Conservation (phyloP, 2,113 vertebrate genomes). For the Cygnus atratus region DNA sequence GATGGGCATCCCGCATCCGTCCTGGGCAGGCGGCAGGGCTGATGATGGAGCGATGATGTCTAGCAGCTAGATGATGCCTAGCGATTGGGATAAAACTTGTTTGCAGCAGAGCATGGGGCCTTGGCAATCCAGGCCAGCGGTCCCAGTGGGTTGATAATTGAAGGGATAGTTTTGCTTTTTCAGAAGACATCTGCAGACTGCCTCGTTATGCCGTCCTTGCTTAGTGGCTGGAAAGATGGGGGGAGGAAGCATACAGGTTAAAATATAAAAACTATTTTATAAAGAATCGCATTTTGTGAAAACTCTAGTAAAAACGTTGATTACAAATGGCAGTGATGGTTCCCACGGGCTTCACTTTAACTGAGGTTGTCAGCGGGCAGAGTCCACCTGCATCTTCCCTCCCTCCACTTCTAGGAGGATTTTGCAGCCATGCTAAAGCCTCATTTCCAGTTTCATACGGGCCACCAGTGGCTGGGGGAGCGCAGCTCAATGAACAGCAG, state of each 20-base stretch:
- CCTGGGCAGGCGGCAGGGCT: not conserved
- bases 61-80: too few relatives aligned
- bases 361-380: not conserved
- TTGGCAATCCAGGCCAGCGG: not conserved
- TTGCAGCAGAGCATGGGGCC: not conserved
- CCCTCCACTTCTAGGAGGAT: not conserved
- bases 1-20: rapidly evolving
- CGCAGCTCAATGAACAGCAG: not conserved
- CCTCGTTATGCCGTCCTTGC: not conserved
- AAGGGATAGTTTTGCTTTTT: not conserved
- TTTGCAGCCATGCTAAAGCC: not conserved
- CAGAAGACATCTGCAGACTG: not conserved
- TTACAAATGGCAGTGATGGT: not conserved
- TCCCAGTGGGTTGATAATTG: not conserved
- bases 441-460: not conserved
- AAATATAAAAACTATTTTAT: not conserved
- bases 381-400: not conserved
- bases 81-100: not conserved
- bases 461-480: not conserved
- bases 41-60: not conserved
- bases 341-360: not conserved
- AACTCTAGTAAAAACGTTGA: not conserved
- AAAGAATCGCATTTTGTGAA: not conserved
- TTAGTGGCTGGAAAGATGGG: not conserved
- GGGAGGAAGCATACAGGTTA: not conserved